Base-by-base conservation (phyloP, 2,888 invertebrate species). In the Caenorhabditis doughertyi region DNA sequence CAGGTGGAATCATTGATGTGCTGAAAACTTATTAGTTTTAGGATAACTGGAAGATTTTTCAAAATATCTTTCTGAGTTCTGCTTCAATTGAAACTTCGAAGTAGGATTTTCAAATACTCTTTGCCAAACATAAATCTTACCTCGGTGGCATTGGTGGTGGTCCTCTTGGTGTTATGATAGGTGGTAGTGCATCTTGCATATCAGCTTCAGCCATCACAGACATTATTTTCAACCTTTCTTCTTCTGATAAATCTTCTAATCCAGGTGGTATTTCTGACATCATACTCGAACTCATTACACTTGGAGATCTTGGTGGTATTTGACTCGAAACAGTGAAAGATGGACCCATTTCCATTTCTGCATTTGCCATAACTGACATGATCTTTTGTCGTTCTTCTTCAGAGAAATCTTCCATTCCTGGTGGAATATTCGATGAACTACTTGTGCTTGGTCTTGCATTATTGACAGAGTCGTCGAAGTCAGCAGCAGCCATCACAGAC, bases 401-500 rank as follows among this genome's bases (percentile, higher is more conserved):
- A 72, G 94, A 94, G 85, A 94, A 92, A 89, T 58, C 87, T 62
- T 91, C 90, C 71, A 91, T 77, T 11, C 89, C 91, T n/a, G 90
- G 88, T 47, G 89, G 89, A 44, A 89, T 77, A 68, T 65, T 72
- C 27, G 79, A 65, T 72, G 71, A 56, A 42, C 53, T 53, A 39
- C 53, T 79, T 58, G 65, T 72, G 51, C 70, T 55, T 42, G 60
- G 77, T 25, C 53, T 73, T 39, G 51, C 62, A 70, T 79, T 70
- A 44, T 79, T 79, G 53, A 79, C 53, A 32, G 77, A 64, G 13
- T 65, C 67, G 58, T 86, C 84, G 85, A 93, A 88, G 84, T 94
- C 93, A 53, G 94, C 94, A 88, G 94, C 93, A 56, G 93, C 93
- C 93, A 94, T 94, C n/a, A 94, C 94, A 80, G 93, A 93, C 85